Evolutionary conservation across 2,797 vertebrate genomes (phyloP).

Genomic region (Naso thynnoides): DNA sequence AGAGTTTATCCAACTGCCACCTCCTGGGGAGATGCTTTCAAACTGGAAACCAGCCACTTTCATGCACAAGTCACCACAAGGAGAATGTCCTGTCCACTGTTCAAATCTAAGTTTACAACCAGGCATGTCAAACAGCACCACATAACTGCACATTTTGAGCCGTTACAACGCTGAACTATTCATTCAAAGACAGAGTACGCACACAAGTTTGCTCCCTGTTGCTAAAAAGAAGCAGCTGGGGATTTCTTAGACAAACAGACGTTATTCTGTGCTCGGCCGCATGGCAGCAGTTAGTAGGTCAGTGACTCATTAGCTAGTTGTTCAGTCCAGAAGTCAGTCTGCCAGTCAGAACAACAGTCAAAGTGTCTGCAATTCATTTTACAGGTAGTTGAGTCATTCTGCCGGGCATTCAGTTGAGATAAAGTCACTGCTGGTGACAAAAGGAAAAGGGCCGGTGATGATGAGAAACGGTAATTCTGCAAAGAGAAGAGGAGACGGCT

Average conservation of each 20-base stretch:
- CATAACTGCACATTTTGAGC: conserved; percentile 25
- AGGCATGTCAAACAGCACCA: neutral
- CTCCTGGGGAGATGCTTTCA: conserved; percentile 45
- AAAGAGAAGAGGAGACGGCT: neutral
- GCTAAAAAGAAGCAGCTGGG: conserved; percentile 25
- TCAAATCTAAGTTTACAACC: conserved; percentile 22
- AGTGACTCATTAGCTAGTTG: conserved; percentile 68
- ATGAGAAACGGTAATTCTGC: conserved; percentile 3
- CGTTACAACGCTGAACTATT: neutral
- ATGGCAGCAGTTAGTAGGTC: conserved; percentile 67
- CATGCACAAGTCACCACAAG: conserved; percentile 19
- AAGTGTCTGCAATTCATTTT: conserved; percentile 32
- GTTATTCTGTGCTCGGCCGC: conserved; percentile 29
- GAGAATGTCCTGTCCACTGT: conserved; percentile 7
- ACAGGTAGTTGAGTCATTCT: conserved; percentile 44
- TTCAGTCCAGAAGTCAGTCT: conserved; percentile 51
- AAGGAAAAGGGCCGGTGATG: conserved; percentile 5
- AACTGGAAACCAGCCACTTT: conserved; percentile 31
- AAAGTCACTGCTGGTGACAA: conserved; percentile 9
- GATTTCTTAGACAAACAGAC: conserved; percentile 54
- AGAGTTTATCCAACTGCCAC: conserved; percentile 42
- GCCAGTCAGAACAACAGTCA: conserved; percentile 39
- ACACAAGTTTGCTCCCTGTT: conserved; percentile 21
- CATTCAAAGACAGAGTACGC: conserved; percentile 17
- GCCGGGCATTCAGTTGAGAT: neutral